A percentile compares a stretch with the other conserved stretches of the same genome.
These are phyloP conservation scores for Zaprionus taronus DNA, from an alignment of 1,140 invertebrate species.

Conservation along the genomic window DNA sequence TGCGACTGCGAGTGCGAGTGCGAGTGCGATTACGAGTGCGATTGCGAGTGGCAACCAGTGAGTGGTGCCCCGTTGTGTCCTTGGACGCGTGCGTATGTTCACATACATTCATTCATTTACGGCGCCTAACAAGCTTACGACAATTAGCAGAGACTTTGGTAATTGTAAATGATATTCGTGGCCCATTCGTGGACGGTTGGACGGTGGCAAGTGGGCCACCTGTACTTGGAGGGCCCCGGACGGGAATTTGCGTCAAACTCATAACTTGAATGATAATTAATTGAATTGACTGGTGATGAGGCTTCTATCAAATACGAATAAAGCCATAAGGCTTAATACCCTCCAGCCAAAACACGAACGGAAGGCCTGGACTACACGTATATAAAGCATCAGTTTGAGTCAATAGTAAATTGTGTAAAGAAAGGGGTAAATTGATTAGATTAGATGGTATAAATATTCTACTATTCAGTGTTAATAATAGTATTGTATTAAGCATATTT, in stretches of 20 bases:
- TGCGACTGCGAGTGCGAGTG: not conserved
- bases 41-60: not conserved
- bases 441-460: too few relatives aligned
- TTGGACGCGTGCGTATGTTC: not conserved
- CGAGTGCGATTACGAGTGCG: not conserved
- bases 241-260: not conserved
- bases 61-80: not conserved
- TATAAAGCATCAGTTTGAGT: too few relatives aligned
- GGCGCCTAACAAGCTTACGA: conserved; percentile 3
- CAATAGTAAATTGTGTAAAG: too few relatives aligned
- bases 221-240: not conserved
- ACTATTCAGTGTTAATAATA: too few relatives aligned
- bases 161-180: not conserved
- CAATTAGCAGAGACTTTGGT: conserved; percentile 9
- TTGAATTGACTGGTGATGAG: not conserved
- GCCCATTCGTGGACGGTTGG: not conserved
- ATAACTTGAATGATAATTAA: conserved; percentile 7
- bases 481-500: too few relatives aligned
- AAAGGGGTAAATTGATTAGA: too few relatives aligned
- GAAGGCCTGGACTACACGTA: too few relatives aligned
- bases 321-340: not conserved
- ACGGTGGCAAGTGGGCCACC: too few relatives aligned
- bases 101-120: conserved; percentile 4
- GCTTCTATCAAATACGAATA: not conserved
- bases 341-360: not conserved